Evolutionary conservation across 2,888 invertebrate genomes (phyloP).

Genomic region (Temnothorax unifasciatus): DNA sequence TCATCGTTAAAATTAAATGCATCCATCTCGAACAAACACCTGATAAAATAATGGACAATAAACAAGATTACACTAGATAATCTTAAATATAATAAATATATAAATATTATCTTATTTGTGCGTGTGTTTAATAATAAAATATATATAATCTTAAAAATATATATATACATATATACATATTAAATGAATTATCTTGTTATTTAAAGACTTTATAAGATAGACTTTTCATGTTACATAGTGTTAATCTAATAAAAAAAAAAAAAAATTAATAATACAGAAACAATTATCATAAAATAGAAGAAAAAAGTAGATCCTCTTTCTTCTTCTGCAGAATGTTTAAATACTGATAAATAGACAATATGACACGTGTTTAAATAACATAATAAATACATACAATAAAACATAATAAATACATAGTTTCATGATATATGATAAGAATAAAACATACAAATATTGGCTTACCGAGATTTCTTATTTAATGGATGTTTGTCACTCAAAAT

Average conservation of each 20-base stretch:
- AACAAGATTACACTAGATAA: not conserved
- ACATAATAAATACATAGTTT: too few species aligned
- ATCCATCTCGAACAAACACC: not conserved
- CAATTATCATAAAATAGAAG: not conserved
- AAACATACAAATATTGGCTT: not conserved
- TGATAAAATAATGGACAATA: not conserved
- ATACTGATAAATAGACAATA: not conserved
- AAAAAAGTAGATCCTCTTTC: too few species aligned
- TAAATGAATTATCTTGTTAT: not conserved
- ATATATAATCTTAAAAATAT: not conserved
- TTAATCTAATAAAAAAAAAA: not conserved
- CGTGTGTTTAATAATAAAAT: not conserved
- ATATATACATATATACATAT: not conserved
- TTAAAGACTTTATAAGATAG: not conserved
- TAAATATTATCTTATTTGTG: not conserved
- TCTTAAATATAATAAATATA: not conserved
- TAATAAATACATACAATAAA: not conserved
- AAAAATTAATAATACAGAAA: not conserved
- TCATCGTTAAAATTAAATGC: not conserved
- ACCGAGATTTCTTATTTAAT: constrained; percentile 4
- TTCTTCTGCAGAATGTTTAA: not conserved
- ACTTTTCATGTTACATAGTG: not conserved
- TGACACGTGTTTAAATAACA: not conserved
- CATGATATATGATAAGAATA: not conserved
- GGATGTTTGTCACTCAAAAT: not conserved